A percentile compares a stretch with the other conserved stretches of the same genome.
Evolutionary conservation across 2,797 vertebrate genomes (phyloP).

Genomic region (Hydrocynus forskahlii): DNA sequence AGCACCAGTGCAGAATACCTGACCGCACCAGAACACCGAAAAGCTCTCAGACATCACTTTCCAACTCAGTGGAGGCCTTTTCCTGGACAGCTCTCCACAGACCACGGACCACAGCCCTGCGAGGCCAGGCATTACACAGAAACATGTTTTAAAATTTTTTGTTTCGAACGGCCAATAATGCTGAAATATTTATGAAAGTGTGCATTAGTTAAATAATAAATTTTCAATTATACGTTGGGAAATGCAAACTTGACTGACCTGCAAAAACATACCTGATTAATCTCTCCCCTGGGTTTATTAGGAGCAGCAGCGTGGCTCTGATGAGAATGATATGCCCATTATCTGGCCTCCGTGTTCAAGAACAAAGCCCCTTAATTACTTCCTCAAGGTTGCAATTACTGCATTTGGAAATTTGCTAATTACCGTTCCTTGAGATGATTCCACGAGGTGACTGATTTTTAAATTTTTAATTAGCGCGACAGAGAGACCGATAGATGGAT

Average conservation of each 20-base stretch:
- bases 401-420: constrained; percentile 67
- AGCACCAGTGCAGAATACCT: constrained; percentile 44
- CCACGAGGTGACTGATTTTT: constrained; percentile 62
- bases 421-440: constrained; percentile 66
- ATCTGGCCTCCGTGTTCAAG: constrained; percentile 53
- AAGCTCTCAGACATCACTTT: constrained; percentile 63
- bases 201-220: constrained; percentile 55
- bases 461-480: constrained; percentile 66
- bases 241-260: constrained; percentile 58
- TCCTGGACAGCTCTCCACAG: constrained; percentile 1
- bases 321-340: constrained; percentile 61
- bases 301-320: constrained; percentile 37
- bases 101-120: background rate
- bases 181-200: constrained; percentile 50
- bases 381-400: constrained; percentile 71
- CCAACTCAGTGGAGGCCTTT: constrained; percentile 35
- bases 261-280: constrained; percentile 55
- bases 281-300: constrained; percentile 44
- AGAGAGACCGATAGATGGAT: constrained; percentile 56
- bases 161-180: constrained; percentile 35
- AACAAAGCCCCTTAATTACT: constrained; percentile 67
- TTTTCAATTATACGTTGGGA: constrained; percentile 49
- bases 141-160: background rate
- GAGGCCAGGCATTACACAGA: background rate
- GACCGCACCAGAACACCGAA: constrained; percentile 60